Evolutionary conservation across 2,113 vertebrate species (phyloP), one percentile per base, ranked within the genome.

Genomic region (Tachycineta bicolor): DNA sequence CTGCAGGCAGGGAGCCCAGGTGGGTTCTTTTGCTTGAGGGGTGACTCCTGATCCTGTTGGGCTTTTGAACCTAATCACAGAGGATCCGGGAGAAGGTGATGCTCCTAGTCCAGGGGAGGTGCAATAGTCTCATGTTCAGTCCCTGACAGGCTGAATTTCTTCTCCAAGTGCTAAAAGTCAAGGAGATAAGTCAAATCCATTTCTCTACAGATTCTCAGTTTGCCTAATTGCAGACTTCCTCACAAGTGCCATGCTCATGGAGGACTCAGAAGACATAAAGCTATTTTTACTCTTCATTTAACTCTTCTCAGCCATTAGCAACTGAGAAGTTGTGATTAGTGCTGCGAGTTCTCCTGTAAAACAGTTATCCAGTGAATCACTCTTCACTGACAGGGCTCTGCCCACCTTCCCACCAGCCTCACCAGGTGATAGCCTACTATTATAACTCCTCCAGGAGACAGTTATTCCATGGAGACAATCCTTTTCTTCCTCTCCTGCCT

Each of bases 301-400:
- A 76, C 70, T 90, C 78, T 91, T 85, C 78, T 60, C 59, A 91
- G 58, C 78, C 85, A 94, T 71, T 87, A 95, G 68, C 87, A 94
- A 62, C 83, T 4, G 76, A 94, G 85, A 94, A 84, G 87, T 55
- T 95, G 82, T 93, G 82, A 94, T 89, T 83, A 95, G 82, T 62
- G 75, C 90, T 71, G 69, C 0, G 1, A 87, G 90, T 49, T 96
- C 93, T 94, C 74, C 78, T 62, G 70, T 70, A 75, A 85, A 95
- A 90, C 78, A 56, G 90, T 87, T 90, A 88, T n/a, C 75, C 62
- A 76, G 85, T 96, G 96, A 96, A 94, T 95, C 90, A 93, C 53
- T 94, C 82, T 79, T 76, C 70, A 63, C 46, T 95, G 90, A 82
- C 78, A 89, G 71, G 78, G 53, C 67, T 64, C 95, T 93, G 87